Evolutionary conservation across 1,140 invertebrate species (phyloP).

Genomic region (Zaprionus nigranus): DNA sequence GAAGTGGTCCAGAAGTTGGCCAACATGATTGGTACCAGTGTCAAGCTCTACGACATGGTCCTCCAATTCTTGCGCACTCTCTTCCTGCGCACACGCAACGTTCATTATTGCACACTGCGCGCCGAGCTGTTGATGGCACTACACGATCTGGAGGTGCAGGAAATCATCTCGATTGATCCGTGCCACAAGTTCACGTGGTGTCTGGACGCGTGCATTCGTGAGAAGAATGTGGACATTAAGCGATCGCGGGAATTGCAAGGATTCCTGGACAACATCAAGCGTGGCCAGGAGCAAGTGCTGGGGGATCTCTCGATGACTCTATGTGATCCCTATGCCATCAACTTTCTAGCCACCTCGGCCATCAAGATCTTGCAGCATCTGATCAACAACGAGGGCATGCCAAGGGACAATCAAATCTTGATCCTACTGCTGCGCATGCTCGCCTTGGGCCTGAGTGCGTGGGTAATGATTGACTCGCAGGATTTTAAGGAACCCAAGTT

Average conservation of each 20-base stretch:
- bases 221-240: conserved; percentile 99
- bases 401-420: conserved; percentile 95
- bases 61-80: conserved; percentile 97
- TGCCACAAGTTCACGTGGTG: conserved; percentile 99
- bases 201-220: conserved; percentile 98
- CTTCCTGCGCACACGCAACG: conserved; percentile 96
- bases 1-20: conserved; percentile 97
- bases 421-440: conserved; percentile 97
- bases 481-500: conserved; percentile 98
- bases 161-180: conserved; percentile 98
- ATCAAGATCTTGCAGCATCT: conserved; percentile 96
- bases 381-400: conserved; percentile 94
- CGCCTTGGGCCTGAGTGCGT: conserved; percentile 95
- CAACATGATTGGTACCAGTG: conserved; percentile 98
- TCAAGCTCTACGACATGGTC: conserved; percentile 99
- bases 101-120: conserved; percentile 98
- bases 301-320: conserved; percentile 98
- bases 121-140: conserved; percentile 98
- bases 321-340: conserved; percentile 99
- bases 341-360: conserved; percentile 96
- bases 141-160: conserved; percentile 97
- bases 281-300: conserved; percentile 95
- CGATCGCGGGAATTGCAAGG: conserved; percentile 96
- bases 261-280: conserved; percentile 97
- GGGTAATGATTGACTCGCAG: conserved; percentile 98